These are phyloP conservation scores for Euphydryas editha DNA, from an alignment of 2,888 invertebrate genomes.

Conservation along the genomic window DNA sequence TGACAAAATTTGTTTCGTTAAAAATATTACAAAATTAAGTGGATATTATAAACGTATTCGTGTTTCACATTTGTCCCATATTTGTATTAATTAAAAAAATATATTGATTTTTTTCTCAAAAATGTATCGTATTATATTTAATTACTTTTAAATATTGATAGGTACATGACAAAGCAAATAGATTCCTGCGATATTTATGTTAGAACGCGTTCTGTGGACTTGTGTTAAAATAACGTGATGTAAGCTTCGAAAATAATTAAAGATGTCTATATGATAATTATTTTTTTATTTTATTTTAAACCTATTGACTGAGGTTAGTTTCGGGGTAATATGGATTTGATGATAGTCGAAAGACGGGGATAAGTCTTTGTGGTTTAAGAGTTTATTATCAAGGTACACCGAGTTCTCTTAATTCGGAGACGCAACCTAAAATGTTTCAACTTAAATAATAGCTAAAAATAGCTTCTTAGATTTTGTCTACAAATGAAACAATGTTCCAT, in stretches of 20 bases:
- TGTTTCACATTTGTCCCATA: background rate
- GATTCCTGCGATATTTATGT: background rate
- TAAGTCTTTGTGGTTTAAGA: too few species aligned
- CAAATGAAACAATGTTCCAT: too few species aligned
- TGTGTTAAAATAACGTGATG: constrained; percentile 13
- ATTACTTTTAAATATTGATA: background rate
- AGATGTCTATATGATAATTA: background rate
- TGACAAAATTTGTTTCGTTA: background rate
- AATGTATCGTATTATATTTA: background rate
- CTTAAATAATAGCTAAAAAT: too few species aligned
- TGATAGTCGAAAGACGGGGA: too few species aligned
- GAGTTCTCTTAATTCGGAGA: too few species aligned
- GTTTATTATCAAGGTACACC: too few species aligned
- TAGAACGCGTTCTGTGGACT: too few species aligned
- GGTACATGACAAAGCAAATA: background rate
- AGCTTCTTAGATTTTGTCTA: too few species aligned
- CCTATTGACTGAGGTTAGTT: background rate
- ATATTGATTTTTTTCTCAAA: background rate
- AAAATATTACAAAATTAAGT: background rate
- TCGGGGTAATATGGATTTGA: too few species aligned
- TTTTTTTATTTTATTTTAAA: constrained; percentile 21
- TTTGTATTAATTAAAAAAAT: background rate
- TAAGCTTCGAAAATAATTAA: constrained; percentile 22
- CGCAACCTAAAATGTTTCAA: too few species aligned
- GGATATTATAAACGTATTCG: background rate